Evolutionary conservation across 2,888 invertebrate species (phyloP), one percentile per base, ranked within the genome.

Genomic region (Macrosoma leucophasiata): DNA sequence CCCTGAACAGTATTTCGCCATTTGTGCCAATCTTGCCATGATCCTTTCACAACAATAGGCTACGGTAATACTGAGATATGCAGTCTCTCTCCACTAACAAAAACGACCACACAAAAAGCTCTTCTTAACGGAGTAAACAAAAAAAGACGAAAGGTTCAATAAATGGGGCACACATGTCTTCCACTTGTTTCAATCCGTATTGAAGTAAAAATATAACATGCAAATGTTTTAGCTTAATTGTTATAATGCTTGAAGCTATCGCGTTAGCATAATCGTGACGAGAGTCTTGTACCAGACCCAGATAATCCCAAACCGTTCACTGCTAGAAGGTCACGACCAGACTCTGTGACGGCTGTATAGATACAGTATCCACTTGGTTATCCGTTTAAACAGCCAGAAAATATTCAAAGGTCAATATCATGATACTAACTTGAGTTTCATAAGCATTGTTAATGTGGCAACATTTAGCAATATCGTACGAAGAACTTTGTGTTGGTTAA

Each of bases 271-370:
- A 44, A 50, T 55, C 50, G 52, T 53, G 52, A 41, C 45, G 47
- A 49, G 47, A 39, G 41, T 48, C 42, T 43, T 36, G 41, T 38
- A 38, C 34, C 32, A 37, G 44, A 37, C 34, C 36, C 35, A 43
- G 44, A 47, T 41, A 48, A 41, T 27, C 39, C 41, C 48, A 45
- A 50, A 52, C 63, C 73, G 54, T 67, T 74, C 69, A 66, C 72
- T 53, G 52, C 37, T 43, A 26, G 59, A 77, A 78, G 76, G 76
- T 76, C 73, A 75, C 59, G 63, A 70, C 44, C 68, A 63, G 51
- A 35, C 54, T 46, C 44, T 58, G 46, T 57, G 54, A 55, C 25
- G 32, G 20, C 32, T 14, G 20, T 14, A 24, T 13, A 20, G 20
- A 20, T 29, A 20, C 14, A 8, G 36, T 25, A 13, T 11, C 24